These are phyloP conservation scores for Aegotheles bennettii DNA, from an alignment of 2,113 vertebrate species.

Conservation along the genomic window DNA sequence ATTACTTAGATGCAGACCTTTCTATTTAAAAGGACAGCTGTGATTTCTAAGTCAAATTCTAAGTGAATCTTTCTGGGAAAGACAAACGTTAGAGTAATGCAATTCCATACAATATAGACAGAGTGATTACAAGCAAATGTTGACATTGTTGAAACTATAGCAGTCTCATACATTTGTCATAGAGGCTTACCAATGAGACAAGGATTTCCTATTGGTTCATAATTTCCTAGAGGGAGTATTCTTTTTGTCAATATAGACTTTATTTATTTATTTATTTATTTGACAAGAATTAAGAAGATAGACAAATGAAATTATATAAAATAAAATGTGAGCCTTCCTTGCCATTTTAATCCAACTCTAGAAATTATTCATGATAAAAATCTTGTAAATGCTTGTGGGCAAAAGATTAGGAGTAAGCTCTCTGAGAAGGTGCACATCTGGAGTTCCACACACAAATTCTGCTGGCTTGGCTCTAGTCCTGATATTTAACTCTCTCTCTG, in stretches of 20 bases:
- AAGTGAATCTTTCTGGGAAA: neutral
- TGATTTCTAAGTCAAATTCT: neutral
- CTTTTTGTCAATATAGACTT: neutral
- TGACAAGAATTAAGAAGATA: neutral
- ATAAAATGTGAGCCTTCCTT: neutral
- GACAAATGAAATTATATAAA: neutral
- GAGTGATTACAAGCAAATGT: neutral
- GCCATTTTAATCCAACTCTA: neutral
- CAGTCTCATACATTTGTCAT: neutral
- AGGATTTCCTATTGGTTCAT: neutral
- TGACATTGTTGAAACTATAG: neutral
- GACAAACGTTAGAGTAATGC: neutral
- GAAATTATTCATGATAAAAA: neutral
- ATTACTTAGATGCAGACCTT: neutral
- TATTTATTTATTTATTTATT: neutral
- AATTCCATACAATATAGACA: neutral
- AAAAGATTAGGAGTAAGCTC: neutral
- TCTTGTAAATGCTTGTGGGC: neutral
- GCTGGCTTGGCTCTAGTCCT: neutral
- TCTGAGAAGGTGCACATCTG: neutral
- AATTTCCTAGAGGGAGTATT: neutral
- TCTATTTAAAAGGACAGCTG: neutral
- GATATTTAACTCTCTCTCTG: neutral
- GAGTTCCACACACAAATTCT: neutral
- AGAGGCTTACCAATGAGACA: neutral